phyloP scores from a whole-genome alignment of 1,140 invertebrate species.

The Bombus superbus region DNA sequence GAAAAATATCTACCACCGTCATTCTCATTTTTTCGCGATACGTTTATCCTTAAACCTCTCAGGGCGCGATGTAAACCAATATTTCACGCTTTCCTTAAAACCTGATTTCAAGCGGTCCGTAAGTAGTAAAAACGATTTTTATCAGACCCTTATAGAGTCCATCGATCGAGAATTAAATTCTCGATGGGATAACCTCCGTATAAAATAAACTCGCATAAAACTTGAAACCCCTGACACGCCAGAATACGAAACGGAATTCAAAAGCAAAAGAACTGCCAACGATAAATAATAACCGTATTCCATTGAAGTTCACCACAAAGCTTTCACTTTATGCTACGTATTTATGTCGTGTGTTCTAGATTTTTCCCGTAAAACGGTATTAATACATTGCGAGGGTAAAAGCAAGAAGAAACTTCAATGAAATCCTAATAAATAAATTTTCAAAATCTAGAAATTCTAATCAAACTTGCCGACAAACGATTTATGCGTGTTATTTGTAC shows the following conservation, averaged over 20 bases:
- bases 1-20: background rate
- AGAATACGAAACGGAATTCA: background rate
- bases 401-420: background rate
- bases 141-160: background rate
- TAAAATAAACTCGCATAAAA: constrained; percentile 17
- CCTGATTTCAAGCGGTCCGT: background rate
- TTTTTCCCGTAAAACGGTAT: background rate
- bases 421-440: too few species aligned
- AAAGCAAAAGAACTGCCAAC: background rate
- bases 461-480: too few species aligned
- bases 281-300: constrained; percentile 15
- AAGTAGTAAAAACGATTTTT: background rate
- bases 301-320: background rate
- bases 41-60: background rate
- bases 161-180: constrained; percentile 1
- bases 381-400: background rate
- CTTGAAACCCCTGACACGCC: background rate
- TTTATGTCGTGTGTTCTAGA: background rate
- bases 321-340: background rate
- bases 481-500: too few species aligned
- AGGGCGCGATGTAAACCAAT: background rate
- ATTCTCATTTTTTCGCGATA: background rate
- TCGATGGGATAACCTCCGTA: too few species aligned
- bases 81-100: background rate
- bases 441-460: too few species aligned